Evolutionary conservation across 2,888 invertebrate genomes (phyloP).

Genomic region (Callyntrura guangdongensis): DNA sequence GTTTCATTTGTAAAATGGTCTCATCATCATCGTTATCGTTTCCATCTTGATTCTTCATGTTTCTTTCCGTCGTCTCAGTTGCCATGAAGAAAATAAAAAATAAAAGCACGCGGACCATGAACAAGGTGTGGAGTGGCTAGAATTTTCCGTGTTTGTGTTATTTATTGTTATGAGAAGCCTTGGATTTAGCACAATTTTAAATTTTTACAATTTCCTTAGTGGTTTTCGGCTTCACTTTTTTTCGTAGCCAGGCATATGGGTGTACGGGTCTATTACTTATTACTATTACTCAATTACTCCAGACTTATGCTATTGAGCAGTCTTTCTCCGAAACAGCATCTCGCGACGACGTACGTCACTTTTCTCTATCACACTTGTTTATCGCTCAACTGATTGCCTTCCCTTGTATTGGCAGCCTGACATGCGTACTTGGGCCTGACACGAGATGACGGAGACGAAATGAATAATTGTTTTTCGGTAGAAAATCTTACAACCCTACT

Average conservation of each 20-base stretch:
- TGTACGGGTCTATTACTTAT: background rate
- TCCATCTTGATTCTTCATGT: background rate
- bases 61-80: slow-evolving; percentile 31
- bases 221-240: too few relatives aligned
- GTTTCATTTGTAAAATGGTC: slow-evolving; percentile 22
- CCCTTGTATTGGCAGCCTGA: slow-evolving; percentile 45
- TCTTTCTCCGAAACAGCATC: background rate
- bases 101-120: background rate
- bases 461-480: slow-evolving; percentile 72
- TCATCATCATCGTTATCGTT: slow-evolving; percentile 47
- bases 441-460: slow-evolving; percentile 55
- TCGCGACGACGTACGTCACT: background rate
- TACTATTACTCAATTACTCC: background rate
- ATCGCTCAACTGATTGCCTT: slow-evolving; percentile 8
- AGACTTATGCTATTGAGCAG: slow-evolving; percentile 1
- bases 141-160: background rate
- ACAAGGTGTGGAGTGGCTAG: slow-evolving; percentile 6
- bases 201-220: too few relatives aligned
- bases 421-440: slow-evolving; percentile 25
- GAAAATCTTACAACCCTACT: slow-evolving; percentile 50
- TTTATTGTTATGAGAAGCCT: background rate
- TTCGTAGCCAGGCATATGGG: too few relatives aligned
- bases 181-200: background rate
- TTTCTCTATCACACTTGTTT: slow-evolving; percentile 20
- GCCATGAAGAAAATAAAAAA: too few relatives aligned